Evolutionary conservation across 2,888 invertebrate genomes (phyloP).

Genomic region (Euclidia mi): DNA sequence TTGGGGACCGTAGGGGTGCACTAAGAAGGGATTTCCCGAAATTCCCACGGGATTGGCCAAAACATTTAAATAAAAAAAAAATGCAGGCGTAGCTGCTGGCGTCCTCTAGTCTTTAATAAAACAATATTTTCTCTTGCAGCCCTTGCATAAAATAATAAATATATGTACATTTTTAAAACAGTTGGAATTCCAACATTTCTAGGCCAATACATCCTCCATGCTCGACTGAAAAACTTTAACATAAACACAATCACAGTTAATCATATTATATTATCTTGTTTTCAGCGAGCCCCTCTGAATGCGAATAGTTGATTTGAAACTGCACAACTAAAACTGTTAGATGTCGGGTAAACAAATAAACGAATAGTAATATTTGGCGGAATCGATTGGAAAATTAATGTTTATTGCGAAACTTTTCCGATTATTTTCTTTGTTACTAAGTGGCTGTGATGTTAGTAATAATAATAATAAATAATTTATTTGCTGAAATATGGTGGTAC

Average conservation of each 20-base stretch:
- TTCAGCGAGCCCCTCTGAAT: conserved; percentile 44
- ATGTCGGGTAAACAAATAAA: conserved; percentile 55
- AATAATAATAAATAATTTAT: no score
- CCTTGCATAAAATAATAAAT: no score
- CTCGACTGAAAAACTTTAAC: conserved; percentile 34
- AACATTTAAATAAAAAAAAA: no score
- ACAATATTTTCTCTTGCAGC: no score
- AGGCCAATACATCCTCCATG: not conserved
- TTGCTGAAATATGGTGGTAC: no score
- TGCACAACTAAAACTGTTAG: conserved; percentile 51
- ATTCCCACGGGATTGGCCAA: no score
- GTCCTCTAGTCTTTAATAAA: no score
- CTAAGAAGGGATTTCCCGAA: no score
- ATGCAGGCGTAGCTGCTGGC: no score
- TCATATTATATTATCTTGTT: conserved; percentile 55
- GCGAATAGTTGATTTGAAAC: conserved; percentile 57
- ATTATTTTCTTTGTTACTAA: conserved; percentile 50
- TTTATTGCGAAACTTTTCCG: conserved; percentile 49
- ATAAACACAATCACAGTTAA: conserved; percentile 49
- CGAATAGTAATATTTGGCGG: conserved; percentile 51
- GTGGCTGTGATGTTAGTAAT: conserved; percentile 38
- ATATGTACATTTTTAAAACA: no score
- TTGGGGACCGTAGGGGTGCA: no score
- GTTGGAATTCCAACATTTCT: no score
- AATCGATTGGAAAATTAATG: conserved; percentile 51